Conservation (phyloP, 92 coral and sea anemone species). For the Epizoanthus illoricatus region DNA sequence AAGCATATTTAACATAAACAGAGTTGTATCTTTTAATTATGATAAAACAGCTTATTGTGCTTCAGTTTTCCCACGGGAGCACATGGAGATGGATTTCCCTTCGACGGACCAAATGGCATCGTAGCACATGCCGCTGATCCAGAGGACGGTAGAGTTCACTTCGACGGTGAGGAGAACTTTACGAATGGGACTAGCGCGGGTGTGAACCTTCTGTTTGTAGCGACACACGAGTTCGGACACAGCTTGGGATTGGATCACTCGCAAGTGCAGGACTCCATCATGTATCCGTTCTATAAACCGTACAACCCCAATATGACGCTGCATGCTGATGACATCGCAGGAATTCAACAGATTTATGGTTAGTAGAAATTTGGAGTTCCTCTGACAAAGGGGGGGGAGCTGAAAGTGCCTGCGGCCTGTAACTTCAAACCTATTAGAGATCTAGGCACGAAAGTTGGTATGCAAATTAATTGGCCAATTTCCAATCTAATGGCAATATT, state of each 20-base stretch:
- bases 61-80: too few species aligned
- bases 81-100: background rate
- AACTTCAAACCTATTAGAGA: too few species aligned
- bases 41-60: too few species aligned
- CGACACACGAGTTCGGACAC: constrained; percentile 22
- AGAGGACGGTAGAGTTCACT: constrained; percentile 28
- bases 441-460: too few species aligned
- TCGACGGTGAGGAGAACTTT: constrained; percentile 23
- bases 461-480: too few species aligned
- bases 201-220: constrained; percentile 12
- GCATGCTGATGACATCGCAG: constrained; percentile 9
- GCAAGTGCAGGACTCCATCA: background rate
- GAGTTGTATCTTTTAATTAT: too few species aligned
- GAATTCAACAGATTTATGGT: constrained; percentile 17
- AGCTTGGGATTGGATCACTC: constrained; percentile 1
- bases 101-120: constrained; percentile 12
- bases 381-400: too few species aligned
- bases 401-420: too few species aligned
- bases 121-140: constrained; percentile 34
- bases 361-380: too few species aligned
- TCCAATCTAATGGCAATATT: too few species aligned
- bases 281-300: constrained; percentile 1
- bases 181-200: constrained; percentile 1
- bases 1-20: too few species aligned
- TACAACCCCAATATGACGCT: background rate